These are phyloP conservation scores for Trichogramma pretiosum DNA, from an alignment of 1,140 invertebrate species.

Conservation along the genomic window DNA sequence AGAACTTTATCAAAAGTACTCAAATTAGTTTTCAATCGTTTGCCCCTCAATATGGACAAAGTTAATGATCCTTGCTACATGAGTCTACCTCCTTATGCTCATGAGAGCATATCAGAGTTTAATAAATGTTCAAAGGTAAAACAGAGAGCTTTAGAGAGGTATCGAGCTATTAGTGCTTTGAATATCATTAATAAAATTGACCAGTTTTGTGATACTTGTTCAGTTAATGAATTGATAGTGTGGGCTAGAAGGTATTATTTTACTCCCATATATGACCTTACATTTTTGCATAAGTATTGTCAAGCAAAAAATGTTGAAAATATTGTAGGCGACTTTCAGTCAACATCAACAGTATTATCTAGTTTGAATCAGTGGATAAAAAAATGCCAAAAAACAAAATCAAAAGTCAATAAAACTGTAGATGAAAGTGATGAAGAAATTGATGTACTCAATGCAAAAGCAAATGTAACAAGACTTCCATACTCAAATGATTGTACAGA, in stretches of 20 bases:
- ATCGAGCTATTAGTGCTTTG: conserved; percentile 36
- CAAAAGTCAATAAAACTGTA: conserved; percentile 2
- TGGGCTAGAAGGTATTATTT: conserved; percentile 47
- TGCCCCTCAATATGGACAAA: conserved; percentile 35
- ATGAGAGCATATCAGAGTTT: conserved; percentile 40
- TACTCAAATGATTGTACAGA: conserved; percentile 2
- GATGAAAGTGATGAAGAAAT: conserved; percentile 21
- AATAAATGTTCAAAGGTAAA: conserved; percentile 45
- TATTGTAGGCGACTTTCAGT: conserved; percentile 11
- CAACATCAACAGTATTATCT: conserved; percentile 8
- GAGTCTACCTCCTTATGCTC: conserved; percentile 44
- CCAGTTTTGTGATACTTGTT: conserved; percentile 40
- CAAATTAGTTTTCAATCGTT: conserved; percentile 32
- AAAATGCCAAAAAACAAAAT: not conserved
- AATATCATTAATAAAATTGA: conserved; percentile 31
- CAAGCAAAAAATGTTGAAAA: conserved; percentile 22
- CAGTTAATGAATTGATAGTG: conserved; percentile 43
- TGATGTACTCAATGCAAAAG: conserved; percentile 18
- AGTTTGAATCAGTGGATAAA: conserved; percentile 6
- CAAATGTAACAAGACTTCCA: conserved; percentile 3
- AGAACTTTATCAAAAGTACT: conserved; percentile 25
- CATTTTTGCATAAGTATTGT: conserved; percentile 21
- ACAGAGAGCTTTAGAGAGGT: conserved; percentile 46
- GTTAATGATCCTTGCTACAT: conserved; percentile 36
- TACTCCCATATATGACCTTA: conserved; percentile 25